Conservation (phyloP, 2,888 invertebrate genomes). For the Neuroscelio doddi region DNA sequence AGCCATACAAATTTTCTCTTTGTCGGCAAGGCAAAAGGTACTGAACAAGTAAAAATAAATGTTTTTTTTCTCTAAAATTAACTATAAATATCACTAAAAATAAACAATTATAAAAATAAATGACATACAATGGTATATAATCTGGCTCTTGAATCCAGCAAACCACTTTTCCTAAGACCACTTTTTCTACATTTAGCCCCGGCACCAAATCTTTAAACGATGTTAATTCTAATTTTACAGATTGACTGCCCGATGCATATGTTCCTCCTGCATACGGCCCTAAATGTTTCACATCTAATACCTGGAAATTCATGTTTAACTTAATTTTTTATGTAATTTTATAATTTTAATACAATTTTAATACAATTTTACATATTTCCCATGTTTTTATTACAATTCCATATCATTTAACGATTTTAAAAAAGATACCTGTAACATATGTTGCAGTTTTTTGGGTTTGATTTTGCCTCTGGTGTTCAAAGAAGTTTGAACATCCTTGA, state of each 20-base stretch:
- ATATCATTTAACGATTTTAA: no score
- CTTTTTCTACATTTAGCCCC: conserved; percentile 80
- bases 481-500: conserved; percentile 78
- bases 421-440: conserved; percentile 77
- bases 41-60: conserved; percentile 70
- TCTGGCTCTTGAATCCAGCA: conserved; percentile 85
- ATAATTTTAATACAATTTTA: no score
- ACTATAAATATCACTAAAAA: neutral
- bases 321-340: conserved; percentile 2
- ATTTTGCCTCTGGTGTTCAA: conserved; percentile 81
- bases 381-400: no score
- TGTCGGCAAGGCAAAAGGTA: conserved; percentile 87
- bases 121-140: conserved; percentile 81
- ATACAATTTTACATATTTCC: no score
- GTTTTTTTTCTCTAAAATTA: neutral
- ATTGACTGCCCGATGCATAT: conserved; percentile 73
- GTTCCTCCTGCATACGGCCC: conserved; percentile 79
- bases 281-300: conserved; percentile 79
- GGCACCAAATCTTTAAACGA: conserved; percentile 75
- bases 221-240: conserved; percentile 73
- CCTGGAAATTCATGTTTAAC: conserved; percentile 69
- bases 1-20: conserved; percentile 79
- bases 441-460: conserved; percentile 81
- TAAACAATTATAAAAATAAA: conserved; percentile 63
- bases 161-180: conserved; percentile 85